Evolutionary conservation across 2,113 vertebrate species (phyloP), one percentile per base, ranked within the genome.

Genomic region (Perca fluviatilis): DNA sequence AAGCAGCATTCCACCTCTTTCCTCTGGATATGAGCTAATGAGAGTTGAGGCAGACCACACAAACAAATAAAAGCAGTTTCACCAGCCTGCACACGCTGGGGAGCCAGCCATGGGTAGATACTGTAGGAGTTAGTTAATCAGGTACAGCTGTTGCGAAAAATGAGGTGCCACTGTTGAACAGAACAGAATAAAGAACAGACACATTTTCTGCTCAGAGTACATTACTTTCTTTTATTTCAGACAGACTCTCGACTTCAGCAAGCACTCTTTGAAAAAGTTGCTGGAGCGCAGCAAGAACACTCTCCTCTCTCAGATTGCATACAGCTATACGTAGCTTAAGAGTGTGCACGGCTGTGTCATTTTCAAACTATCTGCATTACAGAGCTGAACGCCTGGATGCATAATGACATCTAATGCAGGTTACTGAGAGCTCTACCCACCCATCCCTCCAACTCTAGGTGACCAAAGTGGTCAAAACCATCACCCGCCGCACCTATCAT

Each of bases 401-500:
- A 2, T 23, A 69, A 50, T 77, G 15, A 27, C 3, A 61, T 47
- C 5, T 16, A 43, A n/a, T 25, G 23, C 23, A 10, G n/a, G 57
- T 57, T 72, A 3, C 76, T 67, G 58, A 80, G 43, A n/a, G 30
- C 54, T 47, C 50, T 49, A 57, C 19, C 47, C 51, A 62, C 11
- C 0, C 27, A 36, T 73, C 43, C 73, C 68, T 84, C 40, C 86
- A 86, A 66, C 85, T 89, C 33, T 63, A 92, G 94, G 90, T 95
- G 79, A 89, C 90, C 67, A 93, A 92, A 85, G 89, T 91, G 83
- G 85, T 95, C 88, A 93, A 93, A 95, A 95, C 89, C 83, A 87
- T 95, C 90, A 88, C 87, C 21, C 75, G 74, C 40, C 86, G 81
- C 87, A 94, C 94, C 77, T 93, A 87, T 80, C 93, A 82, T 64